Evolutionary conservation across 2,113 vertebrate species (phyloP).

Genomic region (Scortum barcoo): DNA sequence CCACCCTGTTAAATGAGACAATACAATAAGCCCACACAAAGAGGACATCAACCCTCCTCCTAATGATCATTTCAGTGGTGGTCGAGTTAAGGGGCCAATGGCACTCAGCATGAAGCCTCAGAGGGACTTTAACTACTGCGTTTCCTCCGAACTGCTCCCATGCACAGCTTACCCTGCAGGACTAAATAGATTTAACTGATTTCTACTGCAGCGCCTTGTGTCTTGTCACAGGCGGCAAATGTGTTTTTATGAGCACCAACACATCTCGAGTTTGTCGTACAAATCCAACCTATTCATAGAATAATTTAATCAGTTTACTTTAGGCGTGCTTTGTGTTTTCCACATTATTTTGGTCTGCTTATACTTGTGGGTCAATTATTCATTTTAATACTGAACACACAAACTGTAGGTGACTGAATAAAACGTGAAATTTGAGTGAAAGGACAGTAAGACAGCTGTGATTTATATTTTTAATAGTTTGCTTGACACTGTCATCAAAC

Average conservation of each 20-base stretch:
- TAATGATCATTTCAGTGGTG: conserved; percentile 37
- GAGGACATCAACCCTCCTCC: conserved; percentile 13
- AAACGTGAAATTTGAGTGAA: conserved; percentile 4
- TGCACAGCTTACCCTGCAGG: conserved; percentile 15
- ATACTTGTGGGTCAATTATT: background rate
- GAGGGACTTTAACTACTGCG: conserved; percentile 21
- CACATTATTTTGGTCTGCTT: background rate
- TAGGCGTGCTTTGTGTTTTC: background rate
- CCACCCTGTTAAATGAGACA: background rate
- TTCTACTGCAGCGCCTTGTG: background rate
- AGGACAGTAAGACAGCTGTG: conserved; percentile 42
- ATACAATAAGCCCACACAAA: background rate
- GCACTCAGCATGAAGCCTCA: conserved; percentile 33
- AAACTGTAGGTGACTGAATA: background rate
- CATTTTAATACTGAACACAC: background rate
- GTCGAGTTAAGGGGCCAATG: background rate
- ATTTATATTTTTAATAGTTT: conserved; percentile 73
- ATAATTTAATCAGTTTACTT: background rate
- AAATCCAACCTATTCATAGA: background rate
- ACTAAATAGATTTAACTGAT: conserved; percentile 29
- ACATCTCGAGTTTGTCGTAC: background rate
- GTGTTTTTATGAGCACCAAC: background rate
- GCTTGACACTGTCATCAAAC: conserved; percentile 74
- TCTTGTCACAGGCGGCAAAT: conserved; percentile 2
- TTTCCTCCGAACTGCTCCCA: conserved; percentile 13